These are phyloP conservation scores for Telmatherina bonti DNA, from an alignment of 2,797 vertebrate genomes.

Conservation along the genomic window DNA sequence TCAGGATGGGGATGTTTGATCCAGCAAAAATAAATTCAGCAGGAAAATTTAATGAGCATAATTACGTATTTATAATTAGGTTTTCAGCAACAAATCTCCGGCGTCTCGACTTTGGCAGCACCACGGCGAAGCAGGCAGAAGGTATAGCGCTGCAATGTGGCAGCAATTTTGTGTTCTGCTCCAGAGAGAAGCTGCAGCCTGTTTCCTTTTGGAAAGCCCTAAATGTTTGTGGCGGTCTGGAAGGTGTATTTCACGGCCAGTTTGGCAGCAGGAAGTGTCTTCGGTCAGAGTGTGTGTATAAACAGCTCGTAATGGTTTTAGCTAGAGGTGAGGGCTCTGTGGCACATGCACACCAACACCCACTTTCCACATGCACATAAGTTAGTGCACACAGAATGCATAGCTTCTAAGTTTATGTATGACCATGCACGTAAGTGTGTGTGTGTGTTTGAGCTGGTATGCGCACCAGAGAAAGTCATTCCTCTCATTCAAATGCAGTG, in stretches of 20 bases:
- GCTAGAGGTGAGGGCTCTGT: conserved; percentile 25
- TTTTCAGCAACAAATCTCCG: no score
- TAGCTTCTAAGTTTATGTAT: neutral
- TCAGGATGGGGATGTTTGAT: no score
- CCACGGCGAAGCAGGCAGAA: neutral
- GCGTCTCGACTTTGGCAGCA: neutral
- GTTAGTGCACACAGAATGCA: neutral
- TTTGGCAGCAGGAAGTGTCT: conserved; percentile 81
- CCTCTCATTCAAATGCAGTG: conserved; percentile 18
- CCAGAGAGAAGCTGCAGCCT: conserved; percentile 44
- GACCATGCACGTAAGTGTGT: neutral
- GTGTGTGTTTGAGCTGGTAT: neutral
- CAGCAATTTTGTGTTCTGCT: conserved; percentile 73
- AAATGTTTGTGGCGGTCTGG: conserved; percentile 53
- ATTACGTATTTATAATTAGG: neutral
- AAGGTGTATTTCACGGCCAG: conserved; percentile 76
- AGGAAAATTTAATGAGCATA: neutral
- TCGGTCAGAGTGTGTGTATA: conserved; percentile 74
- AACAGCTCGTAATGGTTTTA: conserved; percentile 78
- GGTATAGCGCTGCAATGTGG: conserved; percentile 73
- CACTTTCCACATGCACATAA: neutral
- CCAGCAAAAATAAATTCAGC: no score
- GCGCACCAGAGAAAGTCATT: neutral
- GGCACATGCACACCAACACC: conserved; percentile 1
- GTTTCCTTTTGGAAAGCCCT: conserved; percentile 65